Percentiles rank a stretch among this genome's conserved stretches.
Conservation (phyloP, 2,888 invertebrate species). For the Lathronympha strigana region DNA sequence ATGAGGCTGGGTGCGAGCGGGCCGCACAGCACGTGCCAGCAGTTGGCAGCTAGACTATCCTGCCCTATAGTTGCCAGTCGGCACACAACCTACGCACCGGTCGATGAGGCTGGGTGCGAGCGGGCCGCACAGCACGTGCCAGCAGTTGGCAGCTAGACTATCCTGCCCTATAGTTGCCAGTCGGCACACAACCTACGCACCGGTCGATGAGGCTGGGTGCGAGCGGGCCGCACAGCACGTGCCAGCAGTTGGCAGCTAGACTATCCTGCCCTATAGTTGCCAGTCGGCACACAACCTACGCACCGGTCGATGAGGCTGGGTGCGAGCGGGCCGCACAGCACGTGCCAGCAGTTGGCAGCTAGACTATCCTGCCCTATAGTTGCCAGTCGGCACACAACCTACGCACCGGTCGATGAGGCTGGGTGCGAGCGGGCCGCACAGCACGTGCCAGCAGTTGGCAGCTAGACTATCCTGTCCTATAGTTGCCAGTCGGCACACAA, state of each 20-base stretch:
- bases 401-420: constrained; percentile 89
- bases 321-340: no score
- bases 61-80: neutral
- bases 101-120: constrained; percentile 95
- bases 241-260: constrained; percentile 75
- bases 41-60: no score
- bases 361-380: no score
- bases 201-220: constrained; percentile 94
- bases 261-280: no score
- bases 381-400: neutral
- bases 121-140: no score
- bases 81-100: constrained; percentile 54
- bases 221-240: no score
- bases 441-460: constrained; percentile 66
- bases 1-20: constrained; percentile 93
- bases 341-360: constrained; percentile 69
- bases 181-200: neutral
- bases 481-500: neutral
- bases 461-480: no score
- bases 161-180: no score
- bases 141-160: no score
- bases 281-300: neutral
- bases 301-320: constrained; percentile 92
- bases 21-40: neutral
- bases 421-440: constrained; percentile 92